Evolutionary conservation across 2,888 invertebrate species (phyloP).

Genomic region (Synergus laeviventris): DNA sequence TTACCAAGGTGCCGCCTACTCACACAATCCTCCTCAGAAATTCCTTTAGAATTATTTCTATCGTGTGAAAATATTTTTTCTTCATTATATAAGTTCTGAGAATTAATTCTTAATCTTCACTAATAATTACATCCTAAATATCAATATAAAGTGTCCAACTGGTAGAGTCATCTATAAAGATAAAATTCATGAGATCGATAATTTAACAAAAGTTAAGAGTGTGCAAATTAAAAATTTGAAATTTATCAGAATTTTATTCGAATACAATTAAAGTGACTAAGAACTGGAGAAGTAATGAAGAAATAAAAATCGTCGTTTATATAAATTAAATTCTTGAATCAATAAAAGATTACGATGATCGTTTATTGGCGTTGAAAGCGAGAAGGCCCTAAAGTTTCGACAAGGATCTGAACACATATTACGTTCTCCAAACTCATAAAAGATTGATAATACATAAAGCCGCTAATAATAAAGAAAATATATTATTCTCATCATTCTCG

Average conservation of each 20-base stretch:
- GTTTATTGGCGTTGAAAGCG: background rate
- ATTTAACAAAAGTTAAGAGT: background rate
- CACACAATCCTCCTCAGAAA: background rate
- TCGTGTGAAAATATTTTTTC: conserved; percentile 1
- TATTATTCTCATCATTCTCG: background rate
- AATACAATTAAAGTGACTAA: background rate
- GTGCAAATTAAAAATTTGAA: background rate
- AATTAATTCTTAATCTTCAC: background rate
- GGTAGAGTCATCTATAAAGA: background rate
- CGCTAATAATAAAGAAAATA: background rate
- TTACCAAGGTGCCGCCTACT: conserved; percentile 18
- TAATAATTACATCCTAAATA: background rate
- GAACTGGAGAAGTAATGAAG: background rate
- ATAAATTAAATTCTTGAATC: background rate
- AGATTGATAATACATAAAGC: background rate
- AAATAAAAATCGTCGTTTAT: background rate
- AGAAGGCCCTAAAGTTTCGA: background rate
- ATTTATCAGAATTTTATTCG: too few relatives aligned
- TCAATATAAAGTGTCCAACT: background rate
- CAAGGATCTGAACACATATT: background rate
- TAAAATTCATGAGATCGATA: background rate
- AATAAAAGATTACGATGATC: background rate
- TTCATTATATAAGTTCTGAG: background rate
- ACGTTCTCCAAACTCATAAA: background rate
- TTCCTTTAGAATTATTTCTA: conserved; percentile 3